Evolutionary conservation across 2,888 invertebrate species (phyloP), one percentile per base, ranked within the genome.

Genomic region (Perithous albicinctus): DNA sequence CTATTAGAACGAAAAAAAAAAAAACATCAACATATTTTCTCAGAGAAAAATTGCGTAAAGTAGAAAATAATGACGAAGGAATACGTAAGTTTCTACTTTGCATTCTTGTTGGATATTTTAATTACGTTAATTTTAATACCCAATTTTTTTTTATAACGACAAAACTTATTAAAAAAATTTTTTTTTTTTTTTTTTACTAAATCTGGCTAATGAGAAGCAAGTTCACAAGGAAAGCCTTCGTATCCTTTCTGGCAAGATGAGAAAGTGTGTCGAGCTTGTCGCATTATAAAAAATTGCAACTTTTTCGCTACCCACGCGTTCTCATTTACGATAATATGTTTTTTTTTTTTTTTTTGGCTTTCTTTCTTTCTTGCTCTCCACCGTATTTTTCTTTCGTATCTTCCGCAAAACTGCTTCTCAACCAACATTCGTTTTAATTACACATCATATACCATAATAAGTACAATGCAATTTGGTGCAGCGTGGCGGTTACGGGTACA

Each of bases 341-440:
- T n/a, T n/a, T n/a, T n/a, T n/a, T n/a, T n/a, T n/a, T n/a, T n/a
- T n/a, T n/a, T n/a, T n/a, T n/a, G n/a, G n/a, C n/a, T n/a, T n/a
- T n/a, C n/a, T 26, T 46, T 48, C 15, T 63, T 18, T 3, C 29
- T 12, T n/a, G n/a, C n/a, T n/a, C n/a, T 4, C 1, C n/a, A 32
- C 12, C 20, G 7, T 5, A 20, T 2, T 41, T 63, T 41, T 15
- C 23, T 29, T 15, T n/a, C 20, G 26, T 46, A 2, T 46, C 18
- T 29, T 12, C 8, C 64, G 18, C 46, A 18, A 12, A 29, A 66
- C 29, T 32, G 12, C 15, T 46, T 29, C 26, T 32, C 66, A 46
- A 48, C 46, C 46, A 66, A 32, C 43, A 32, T 43, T 66, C 46
- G 3, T 46, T 61, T 66, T 46, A 66, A 66, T 66, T 66, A 48